Conservation (phyloP, 2,888 invertebrate species). For the Drosophila neonasuta region DNA sequence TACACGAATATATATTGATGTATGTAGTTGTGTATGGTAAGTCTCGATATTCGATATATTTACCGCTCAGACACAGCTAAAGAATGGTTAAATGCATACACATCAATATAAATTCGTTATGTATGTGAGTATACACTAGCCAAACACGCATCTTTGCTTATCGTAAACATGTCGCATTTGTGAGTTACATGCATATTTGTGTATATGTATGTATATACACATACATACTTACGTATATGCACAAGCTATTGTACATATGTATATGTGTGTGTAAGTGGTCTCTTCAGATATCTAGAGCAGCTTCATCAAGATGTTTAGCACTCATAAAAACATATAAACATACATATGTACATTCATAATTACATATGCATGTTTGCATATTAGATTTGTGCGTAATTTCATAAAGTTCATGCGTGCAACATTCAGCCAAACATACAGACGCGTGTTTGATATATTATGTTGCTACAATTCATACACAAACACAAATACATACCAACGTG, state of each 20-base stretch:
- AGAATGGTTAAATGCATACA: slow-evolving; percentile 33
- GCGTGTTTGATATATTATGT: slow-evolving; percentile 16
- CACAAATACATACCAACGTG: slow-evolving; percentile 14
- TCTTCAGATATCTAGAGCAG: slow-evolving; percentile 15
- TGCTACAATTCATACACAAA: slow-evolving; percentile 25
- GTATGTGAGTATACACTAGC: slow-evolving; percentile 5
- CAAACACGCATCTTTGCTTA: slow-evolving; percentile 45
- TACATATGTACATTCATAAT: slow-evolving; percentile 10
- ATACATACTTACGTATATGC: slow-evolving; percentile 10
- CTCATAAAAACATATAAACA: neutral
- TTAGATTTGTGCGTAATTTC: slow-evolving; percentile 26
- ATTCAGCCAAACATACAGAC: slow-evolving; percentile 7
- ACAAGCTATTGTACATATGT: no score
- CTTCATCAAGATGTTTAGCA: slow-evolving; percentile 24
- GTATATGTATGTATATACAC: slow-evolving; percentile 5
- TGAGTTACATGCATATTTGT: slow-evolving; percentile 21
- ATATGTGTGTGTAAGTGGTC: slow-evolving; percentile 11
- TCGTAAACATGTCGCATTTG: slow-evolving; percentile 46
- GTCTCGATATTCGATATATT: slow-evolving; percentile 25
- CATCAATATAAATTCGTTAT: slow-evolving; percentile 12
- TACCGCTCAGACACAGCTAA: slow-evolving; percentile 42
- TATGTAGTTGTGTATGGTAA: slow-evolving; percentile 5
- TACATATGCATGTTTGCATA: slow-evolving; percentile 22
- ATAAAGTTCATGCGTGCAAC: slow-evolving; percentile 12
- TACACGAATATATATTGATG: slow-evolving; percentile 16